Conservation (phyloP, 1,140 invertebrate genomes). For the Dreissena polymorpha region DNA sequence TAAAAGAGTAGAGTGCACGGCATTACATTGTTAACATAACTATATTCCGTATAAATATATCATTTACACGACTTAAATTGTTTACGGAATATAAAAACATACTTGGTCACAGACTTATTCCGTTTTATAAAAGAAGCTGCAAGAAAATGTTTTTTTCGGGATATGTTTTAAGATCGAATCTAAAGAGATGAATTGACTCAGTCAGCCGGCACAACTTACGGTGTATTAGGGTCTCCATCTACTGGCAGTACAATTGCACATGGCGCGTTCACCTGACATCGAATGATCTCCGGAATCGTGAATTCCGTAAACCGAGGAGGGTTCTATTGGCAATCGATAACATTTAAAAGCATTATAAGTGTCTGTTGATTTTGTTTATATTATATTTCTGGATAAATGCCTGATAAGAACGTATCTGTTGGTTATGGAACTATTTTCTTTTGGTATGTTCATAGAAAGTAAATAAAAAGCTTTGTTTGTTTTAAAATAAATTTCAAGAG, state of each 20-base stretch:
- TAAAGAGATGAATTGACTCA: neutral
- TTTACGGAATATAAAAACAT: neutral
- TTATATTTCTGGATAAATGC: too few relatives aligned
- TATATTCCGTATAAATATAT: too few relatives aligned
- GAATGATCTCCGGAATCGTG: neutral
- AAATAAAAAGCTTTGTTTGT: too few relatives aligned
- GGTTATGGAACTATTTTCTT: too few relatives aligned
- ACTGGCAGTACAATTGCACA: neutral
- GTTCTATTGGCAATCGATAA: neutral
- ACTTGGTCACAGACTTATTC: neutral
- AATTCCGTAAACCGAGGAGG: neutral
- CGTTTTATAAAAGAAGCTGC: neutral
- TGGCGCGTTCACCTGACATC: neutral
- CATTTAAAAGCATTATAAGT: too few relatives aligned
- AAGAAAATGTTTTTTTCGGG: neutral
- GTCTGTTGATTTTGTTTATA: too few relatives aligned
- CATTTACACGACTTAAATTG: too few relatives aligned
- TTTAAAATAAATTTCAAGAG: too few relatives aligned
- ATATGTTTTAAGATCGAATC: neutral
- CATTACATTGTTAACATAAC: too few relatives aligned
- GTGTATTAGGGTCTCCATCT: neutral
- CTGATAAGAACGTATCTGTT: too few relatives aligned
- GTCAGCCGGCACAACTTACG: neutral
- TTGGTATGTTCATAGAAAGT: too few relatives aligned
- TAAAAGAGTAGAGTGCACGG: too few relatives aligned